phyloP scores from a whole-genome alignment of 2,113 vertebrate genomes.

The Seriola aureovittata region DNA sequence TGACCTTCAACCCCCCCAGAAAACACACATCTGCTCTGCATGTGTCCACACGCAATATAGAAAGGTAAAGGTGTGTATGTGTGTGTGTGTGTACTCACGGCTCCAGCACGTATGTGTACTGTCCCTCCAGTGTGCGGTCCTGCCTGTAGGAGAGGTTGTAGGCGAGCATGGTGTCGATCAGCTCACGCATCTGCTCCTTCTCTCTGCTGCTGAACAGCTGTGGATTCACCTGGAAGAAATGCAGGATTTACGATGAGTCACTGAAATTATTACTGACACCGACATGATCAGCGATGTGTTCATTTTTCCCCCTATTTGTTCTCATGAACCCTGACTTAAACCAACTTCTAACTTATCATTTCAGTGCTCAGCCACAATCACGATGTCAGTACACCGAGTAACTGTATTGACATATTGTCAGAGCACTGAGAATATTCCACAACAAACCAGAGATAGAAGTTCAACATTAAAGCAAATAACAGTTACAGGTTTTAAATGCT shows the following conservation, averaged over 20 bases:
- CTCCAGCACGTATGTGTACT: constrained; percentile 92
- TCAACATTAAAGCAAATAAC: too few species aligned
- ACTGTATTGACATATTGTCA: too few species aligned
- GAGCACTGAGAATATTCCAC: too few species aligned
- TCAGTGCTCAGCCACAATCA: too few species aligned
- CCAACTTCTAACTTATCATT: too few species aligned
- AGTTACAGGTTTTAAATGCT: too few species aligned
- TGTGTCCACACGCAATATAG: constrained; percentile 9
- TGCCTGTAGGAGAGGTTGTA: constrained; percentile 97
- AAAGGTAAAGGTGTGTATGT: constrained; percentile 17
- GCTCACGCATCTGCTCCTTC: constrained; percentile 92
- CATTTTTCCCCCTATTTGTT: too few species aligned
- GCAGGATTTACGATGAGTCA: neutral
- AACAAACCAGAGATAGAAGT: too few species aligned
- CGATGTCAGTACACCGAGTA: too few species aligned
- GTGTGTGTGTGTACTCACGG: constrained; percentile 88
- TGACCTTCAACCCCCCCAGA: constrained; percentile 70
- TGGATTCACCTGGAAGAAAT: constrained; percentile 89
- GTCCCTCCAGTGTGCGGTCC: constrained; percentile 92
- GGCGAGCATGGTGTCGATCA: constrained; percentile 94
- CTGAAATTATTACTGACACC: neutral
- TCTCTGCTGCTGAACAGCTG: constrained; percentile 95
- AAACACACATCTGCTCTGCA: constrained; percentile 48
- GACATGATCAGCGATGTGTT: too few species aligned
- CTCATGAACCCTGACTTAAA: too few species aligned